Percentiles rank a stretch among this genome's conserved stretches.
phyloP scores from a whole-genome alignment of 2,888 invertebrate genomes.

The Euplexia lucipara region DNA sequence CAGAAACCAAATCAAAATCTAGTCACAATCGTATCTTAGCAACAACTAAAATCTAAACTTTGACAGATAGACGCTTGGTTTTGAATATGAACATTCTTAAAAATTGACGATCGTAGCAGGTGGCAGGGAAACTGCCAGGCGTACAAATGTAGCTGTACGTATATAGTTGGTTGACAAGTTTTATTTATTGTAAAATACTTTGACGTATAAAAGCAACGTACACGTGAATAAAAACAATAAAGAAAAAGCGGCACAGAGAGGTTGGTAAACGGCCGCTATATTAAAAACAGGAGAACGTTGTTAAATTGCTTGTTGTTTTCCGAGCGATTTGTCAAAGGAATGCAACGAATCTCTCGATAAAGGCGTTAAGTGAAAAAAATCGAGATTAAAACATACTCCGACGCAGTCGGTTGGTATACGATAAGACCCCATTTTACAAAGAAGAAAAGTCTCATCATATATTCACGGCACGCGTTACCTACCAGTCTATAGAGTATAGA shows the following conservation, averaged over 20 bases:
- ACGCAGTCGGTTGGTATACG: slow-evolving; percentile 44
- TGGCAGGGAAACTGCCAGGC: too few species aligned
- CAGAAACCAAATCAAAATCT: too few species aligned
- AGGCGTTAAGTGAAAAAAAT: slow-evolving; percentile 60
- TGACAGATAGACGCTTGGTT: too few species aligned
- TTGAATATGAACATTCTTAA: too few species aligned
- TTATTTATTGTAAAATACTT: slow-evolving; percentile 16
- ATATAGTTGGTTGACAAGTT: slow-evolving; percentile 5
- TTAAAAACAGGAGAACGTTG: slow-evolving; percentile 43
- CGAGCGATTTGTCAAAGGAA: slow-evolving; percentile 59
- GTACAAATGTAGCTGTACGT: too few species aligned
- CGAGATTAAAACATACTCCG: slow-evolving; percentile 60
- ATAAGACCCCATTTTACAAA: slow-evolving; percentile 50
- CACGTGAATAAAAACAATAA: slow-evolving; percentile 36
- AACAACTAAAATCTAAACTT: too few species aligned
- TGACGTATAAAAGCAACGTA: slow-evolving; percentile 24
- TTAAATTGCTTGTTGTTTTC: slow-evolving; percentile 55
- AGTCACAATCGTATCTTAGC: too few species aligned
- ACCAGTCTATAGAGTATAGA: slow-evolving; percentile 59
- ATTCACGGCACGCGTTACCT: slow-evolving; percentile 60
- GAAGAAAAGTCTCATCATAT: slow-evolving; percentile 63
- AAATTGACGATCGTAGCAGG: too few species aligned
- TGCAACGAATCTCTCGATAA: slow-evolving; percentile 47
- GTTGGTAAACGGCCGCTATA: slow-evolving; percentile 26
- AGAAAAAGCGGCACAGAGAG: slow-evolving; percentile 11